Evolutionary conservation across 2,888 invertebrate species (phyloP).

Genomic region (Sycophila texana): DNA sequence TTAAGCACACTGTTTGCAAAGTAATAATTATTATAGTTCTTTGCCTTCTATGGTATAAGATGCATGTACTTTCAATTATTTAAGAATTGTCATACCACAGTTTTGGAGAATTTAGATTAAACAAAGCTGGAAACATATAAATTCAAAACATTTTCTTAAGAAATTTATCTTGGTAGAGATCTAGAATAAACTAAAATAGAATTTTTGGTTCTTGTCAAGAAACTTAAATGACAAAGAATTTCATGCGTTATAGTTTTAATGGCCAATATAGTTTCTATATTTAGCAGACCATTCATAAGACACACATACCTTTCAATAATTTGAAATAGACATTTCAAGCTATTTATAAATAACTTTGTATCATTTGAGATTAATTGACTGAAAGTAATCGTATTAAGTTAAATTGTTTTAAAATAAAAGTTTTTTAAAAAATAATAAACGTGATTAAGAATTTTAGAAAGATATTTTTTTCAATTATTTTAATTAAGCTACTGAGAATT

Average conservation of each 20-base stretch:
- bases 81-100: too few relatives aligned
- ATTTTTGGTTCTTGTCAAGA: constrained; percentile 35
- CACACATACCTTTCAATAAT: constrained; percentile 47
- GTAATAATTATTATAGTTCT: too few relatives aligned
- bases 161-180: neutral
- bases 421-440: neutral
- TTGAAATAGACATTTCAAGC: constrained; percentile 28
- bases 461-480: too few relatives aligned
- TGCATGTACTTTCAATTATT: too few relatives aligned
- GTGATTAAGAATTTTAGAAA: neutral
- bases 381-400: neutral
- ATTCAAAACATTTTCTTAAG: too few relatives aligned
- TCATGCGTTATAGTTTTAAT: constrained; percentile 39
- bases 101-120: too few relatives aligned
- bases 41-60: too few relatives aligned
- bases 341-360: constrained; percentile 17
- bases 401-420: neutral
- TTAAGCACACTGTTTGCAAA: too few relatives aligned
- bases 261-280: constrained; percentile 48
- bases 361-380: neutral
- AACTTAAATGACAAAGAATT: constrained; percentile 46
- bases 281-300: constrained; percentile 54
- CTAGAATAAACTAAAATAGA: constrained; percentile 35
- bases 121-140: too few relatives aligned
- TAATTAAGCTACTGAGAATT: neutral